These are phyloP conservation scores for Etheostoma nigrum DNA, from an alignment of 2,797 vertebrate genomes.

Conservation along the genomic window DNA sequence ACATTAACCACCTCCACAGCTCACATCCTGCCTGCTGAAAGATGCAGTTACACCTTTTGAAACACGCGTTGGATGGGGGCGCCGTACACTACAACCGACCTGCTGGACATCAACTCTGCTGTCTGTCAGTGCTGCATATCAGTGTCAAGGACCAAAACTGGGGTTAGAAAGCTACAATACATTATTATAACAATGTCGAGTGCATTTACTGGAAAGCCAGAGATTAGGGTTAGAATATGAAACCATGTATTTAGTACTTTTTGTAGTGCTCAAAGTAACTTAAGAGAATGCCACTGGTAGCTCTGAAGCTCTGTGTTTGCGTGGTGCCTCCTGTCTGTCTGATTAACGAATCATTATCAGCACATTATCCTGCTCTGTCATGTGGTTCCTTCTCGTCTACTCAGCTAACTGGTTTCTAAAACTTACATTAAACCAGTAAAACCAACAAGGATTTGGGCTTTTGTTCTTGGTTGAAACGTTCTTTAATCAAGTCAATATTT, in stretches of 20 bases:
- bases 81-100: constrained; percentile 59
- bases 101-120: not conserved
- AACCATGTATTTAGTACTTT: fast-evolving
- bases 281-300: not conserved
- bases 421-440: not conserved
- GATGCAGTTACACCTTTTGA: constrained; percentile 35
- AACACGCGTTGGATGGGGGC: constrained; percentile 41
- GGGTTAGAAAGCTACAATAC: not conserved
- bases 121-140: not conserved
- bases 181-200: fast-evolving
- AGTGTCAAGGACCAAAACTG: not conserved
- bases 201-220: not conserved
- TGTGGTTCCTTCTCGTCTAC: not conserved
- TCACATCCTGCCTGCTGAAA: not conserved
- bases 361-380: not conserved
- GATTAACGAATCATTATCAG: constrained; percentile 29
- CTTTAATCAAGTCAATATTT: not conserved
- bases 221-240: fast-evolving
- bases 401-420: not conserved
- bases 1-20: too few species aligned
- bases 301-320: not conserved
- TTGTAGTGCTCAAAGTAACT: too few species aligned
- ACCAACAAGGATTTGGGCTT: not conserved
- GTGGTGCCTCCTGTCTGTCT: constrained; percentile 14
- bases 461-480: not conserved